These are phyloP conservation scores for Pangasianodon gigas DNA, from an alignment of 2,113 vertebrate species.

Conservation along the genomic window DNA sequence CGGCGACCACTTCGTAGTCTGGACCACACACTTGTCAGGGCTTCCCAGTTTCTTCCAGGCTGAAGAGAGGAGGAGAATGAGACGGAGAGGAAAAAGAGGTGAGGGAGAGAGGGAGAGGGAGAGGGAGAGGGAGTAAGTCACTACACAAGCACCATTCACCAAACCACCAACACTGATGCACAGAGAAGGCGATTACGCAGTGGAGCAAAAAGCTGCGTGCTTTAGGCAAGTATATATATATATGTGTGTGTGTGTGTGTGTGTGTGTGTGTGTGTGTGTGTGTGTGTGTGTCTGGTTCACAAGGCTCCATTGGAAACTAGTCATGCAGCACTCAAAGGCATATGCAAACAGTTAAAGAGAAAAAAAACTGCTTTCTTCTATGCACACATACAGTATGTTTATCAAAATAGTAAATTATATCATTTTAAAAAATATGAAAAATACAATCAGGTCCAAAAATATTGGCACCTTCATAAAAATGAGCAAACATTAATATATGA, in stretches of 20 bases:
- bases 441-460: neutral
- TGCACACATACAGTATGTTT: neutral
- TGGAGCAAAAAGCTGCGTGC: conserved; percentile 66
- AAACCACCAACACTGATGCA: conserved; percentile 72
- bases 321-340: conserved; percentile 42
- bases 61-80: conserved; percentile 45
- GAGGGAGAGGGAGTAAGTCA: conserved; percentile 51
- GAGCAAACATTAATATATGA: neutral
- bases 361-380: neutral
- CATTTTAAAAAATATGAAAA: neutral
- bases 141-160: conserved; percentile 74
- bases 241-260: neutral
- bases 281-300: conserved; percentile 69
- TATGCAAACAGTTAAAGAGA: conserved; percentile 44
- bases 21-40: conserved; percentile 65
- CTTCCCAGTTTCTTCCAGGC: conserved; percentile 70
- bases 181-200: conserved; percentile 71
- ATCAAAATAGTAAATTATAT: neutral
- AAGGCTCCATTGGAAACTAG: conserved; percentile 74
- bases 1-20: conserved; percentile 80
- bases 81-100: conserved; percentile 31
- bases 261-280: conserved; percentile 11
- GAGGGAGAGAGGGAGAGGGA: conserved; percentile 5
- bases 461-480: neutral
- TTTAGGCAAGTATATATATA: conserved; percentile 48